Evolutionary conservation across 2,888 invertebrate genomes (phyloP), one percentile per base, ranked within the genome.

Genomic region (Pristionchus entomophagus): DNA sequence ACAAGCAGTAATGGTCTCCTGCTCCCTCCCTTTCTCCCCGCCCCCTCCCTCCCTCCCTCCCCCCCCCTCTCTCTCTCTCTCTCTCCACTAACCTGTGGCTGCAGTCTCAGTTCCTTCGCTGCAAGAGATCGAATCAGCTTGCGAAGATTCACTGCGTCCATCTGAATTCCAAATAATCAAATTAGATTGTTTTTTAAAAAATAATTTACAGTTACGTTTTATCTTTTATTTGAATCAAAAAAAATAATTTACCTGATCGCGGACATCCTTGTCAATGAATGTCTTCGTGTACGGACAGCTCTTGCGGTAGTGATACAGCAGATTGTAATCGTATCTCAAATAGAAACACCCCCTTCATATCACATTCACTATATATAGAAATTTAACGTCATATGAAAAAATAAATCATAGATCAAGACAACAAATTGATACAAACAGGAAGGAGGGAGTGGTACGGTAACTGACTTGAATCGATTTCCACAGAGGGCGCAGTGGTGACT

Each of bases 291-390:
- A 93, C 22, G 89, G 91, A 73, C 92, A 92, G 45, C 88, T 89
- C 41, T 87, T 88, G 22, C 92, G 91, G 85, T 93, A 93, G 87
- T 92, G 92, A 84, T 91, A 93, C 26, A 92, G 88, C 59, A 92
- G 87, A 85, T 92, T 92, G 89, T 92, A 93, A 83, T 93, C 92
- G 86, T 92, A 93, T 86, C 91, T 92, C 51, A 85, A 73, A 6
- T 3, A 26, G 26, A 17, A 1, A 29, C 62, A 62, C 29, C 78
- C 22, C 0, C 17, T 51, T 78, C 51, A 29, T 12, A 19, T 12
- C 62, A 62, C 5, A 14, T 62, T 4, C 32, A 2, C 29, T 62
- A 62, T 29, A 62, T 14, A 1, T 14, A n/a, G 26, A 8, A 59
- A n/a, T 6, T 10, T n/a, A 59, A 26, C 10, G 29, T 10, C 45